A percentile compares a stretch with the other conserved stretches of the same genome.
These are phyloP conservation scores for Thysanoteuthis rhombus DNA, from an alignment of 2,888 invertebrate genomes.

Conservation along the genomic window DNA sequence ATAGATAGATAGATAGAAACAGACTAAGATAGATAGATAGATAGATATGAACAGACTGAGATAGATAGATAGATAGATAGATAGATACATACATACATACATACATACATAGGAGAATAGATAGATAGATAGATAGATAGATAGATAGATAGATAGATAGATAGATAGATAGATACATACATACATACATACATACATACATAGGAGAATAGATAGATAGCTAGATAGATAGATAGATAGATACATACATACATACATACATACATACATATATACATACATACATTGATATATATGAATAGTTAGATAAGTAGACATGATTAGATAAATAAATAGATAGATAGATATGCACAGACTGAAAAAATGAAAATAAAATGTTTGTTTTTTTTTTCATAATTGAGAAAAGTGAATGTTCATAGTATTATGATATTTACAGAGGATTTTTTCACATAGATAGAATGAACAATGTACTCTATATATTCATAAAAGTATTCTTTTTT, in stretches of 20 bases:
- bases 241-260: not conserved
- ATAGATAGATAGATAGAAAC: not conserved
- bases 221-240: not conserved
- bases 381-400: no score
- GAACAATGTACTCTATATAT: no score
- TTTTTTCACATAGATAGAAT: no score
- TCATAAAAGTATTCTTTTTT: no score
- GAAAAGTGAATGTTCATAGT: not conserved
- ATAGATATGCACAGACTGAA: no score
- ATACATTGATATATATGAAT: not conserved
- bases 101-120: conserved; percentile 14
- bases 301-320: not conserved
- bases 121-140: conserved; percentile 27
- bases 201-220: not conserved
- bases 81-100: not conserved
- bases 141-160: conserved; percentile 21
- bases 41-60: no score
- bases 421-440: no score
- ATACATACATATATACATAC: not conserved
- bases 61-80: not conserved
- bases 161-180: not conserved
- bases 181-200: not conserved
- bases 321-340: no score
- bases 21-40: conserved; percentile 20
- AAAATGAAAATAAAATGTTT: no score